Conservation (phyloP, 2,888 invertebrate species). For the Mycalesis mineus region DNA sequence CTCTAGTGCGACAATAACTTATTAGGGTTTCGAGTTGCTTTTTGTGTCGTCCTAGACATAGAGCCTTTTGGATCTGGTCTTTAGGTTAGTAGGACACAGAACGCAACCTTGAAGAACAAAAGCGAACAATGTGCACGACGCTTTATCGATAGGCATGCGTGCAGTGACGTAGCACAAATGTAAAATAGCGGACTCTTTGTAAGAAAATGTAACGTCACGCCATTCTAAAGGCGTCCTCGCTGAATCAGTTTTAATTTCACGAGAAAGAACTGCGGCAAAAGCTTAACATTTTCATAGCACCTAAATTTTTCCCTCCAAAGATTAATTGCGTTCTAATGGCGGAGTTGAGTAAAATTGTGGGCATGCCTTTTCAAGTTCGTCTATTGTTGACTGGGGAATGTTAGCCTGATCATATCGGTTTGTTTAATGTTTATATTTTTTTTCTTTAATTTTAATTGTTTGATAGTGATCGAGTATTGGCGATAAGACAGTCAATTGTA, state of each 20-base stretch:
- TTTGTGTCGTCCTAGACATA: no score
- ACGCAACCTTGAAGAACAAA: no score
- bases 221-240: slow-evolving; percentile 27
- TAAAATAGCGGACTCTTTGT: slow-evolving; percentile 48
- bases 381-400: slow-evolving; percentile 10
- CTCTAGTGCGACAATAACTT: no score
- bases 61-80: no score
- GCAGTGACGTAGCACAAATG: slow-evolving; percentile 56
- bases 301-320: slow-evolving; percentile 8
- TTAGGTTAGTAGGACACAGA: no score
- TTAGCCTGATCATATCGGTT: background rate
- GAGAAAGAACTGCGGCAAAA: slow-evolving; percentile 9
- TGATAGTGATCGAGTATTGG: no score
- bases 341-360: slow-evolving; percentile 4
- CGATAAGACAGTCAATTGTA: no score
- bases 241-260: slow-evolving; percentile 28
- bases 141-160: slow-evolving; percentile 36
- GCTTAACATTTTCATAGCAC: slow-evolving; percentile 12
- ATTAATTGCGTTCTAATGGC: slow-evolving; percentile 13
- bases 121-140: background rate
- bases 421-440: no score
- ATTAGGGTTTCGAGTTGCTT: no score
- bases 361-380: slow-evolving; percentile 6
- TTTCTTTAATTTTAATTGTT: no score
- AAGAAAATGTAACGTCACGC: slow-evolving; percentile 33